phyloP scores from a whole-genome alignment of 2,888 invertebrate genomes.

The Pandemis corylana region DNA sequence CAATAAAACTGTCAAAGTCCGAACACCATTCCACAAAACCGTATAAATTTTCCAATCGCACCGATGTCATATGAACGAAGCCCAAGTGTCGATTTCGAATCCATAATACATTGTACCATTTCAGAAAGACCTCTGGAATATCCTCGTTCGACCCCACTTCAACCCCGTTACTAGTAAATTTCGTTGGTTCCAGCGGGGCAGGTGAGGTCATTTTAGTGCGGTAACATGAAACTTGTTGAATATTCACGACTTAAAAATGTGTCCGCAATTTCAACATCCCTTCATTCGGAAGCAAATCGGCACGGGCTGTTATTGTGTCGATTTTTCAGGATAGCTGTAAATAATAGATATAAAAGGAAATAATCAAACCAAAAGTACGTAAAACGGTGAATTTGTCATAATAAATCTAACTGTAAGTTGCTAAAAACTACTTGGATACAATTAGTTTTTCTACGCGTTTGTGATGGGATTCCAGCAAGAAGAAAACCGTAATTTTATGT shows the following conservation, averaged over 20 bases:
- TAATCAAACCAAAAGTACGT: neutral
- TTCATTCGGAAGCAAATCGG: constrained; percentile 20
- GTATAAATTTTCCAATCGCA: constrained; percentile 9
- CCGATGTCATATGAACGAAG: constrained; percentile 18
- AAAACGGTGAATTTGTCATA: neutral
- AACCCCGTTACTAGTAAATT: neutral
- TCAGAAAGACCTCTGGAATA: constrained; percentile 6
- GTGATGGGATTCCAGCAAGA: too few species aligned
- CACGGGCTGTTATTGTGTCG: constrained; percentile 2
- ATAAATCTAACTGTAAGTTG: too few species aligned
- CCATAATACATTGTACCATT: constrained; percentile 25
- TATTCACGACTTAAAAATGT: constrained; percentile 37
- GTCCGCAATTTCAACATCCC: constrained; percentile 29
- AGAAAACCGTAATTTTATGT: too few species aligned
- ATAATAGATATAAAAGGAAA: neutral
- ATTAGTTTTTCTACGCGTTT: too few species aligned
- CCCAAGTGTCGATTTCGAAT: constrained; percentile 30
- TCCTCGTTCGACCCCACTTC: neutral
- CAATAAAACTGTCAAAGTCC: constrained; percentile 3
- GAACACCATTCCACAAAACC: constrained; percentile 7
- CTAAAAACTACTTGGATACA: too few species aligned
- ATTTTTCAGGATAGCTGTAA: constrained; percentile 1
- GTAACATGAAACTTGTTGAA: constrained; percentile 24
- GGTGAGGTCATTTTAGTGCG: constrained; percentile 11
- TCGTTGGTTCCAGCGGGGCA: neutral